Base-by-base conservation (phyloP, 2,797 vertebrate genomes). In the Sebastes paucispinis region DNA sequence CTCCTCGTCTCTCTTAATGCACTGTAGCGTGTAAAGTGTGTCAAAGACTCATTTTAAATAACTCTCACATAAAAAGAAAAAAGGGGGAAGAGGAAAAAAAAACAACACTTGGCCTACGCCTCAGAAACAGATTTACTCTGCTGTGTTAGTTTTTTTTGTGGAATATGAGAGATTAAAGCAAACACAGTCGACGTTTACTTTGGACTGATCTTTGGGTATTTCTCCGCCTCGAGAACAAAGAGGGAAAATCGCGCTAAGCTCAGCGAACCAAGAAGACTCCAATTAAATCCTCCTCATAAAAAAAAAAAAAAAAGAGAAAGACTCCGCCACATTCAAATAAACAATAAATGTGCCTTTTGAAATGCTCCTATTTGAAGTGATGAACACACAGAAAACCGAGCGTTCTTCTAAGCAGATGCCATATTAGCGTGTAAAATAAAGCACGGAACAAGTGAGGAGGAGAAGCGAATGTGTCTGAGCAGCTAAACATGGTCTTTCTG, bases 141-240 rank as follows among this genome's bases (percentile, higher is more conserved):
- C 90, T 58, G 77, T 74, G 84, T 88, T 77, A 6, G 68, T n/a
- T 65, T 80, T 65, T 34, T 65, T 77, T 82, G 77, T 16, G 32
- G 84, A 88, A 88, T 88, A 84, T 57, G 77, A 43, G 73, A 89
- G 89, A 92, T 92, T 87, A 89, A 91, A 91, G 88, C 84, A 88
- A 91, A 93, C 87, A 88, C 66, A 81, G 87, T 55, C 77, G 18
- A 57, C 71, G 86, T 94, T 94, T 91, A 88, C 90, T 92, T 87
- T 87, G 91, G 91, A 89, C 73, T 87, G 91, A 93, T 93, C 88
- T 80, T 39, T 39, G 90, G 80, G 79, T 80, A 52, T 83, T 90
- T 89, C 83, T 86, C 64, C 50, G 83, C 87, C 86, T 80, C 32
- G 11, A 83, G 85, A 90, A 92, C 88, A 93, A 89, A 91, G 83